A percentile compares a stretch with the other conserved stretches of the same genome.
Evolutionary conservation across 2,888 invertebrate genomes (phyloP).

Genomic region (Geotrupes spiniger): DNA sequence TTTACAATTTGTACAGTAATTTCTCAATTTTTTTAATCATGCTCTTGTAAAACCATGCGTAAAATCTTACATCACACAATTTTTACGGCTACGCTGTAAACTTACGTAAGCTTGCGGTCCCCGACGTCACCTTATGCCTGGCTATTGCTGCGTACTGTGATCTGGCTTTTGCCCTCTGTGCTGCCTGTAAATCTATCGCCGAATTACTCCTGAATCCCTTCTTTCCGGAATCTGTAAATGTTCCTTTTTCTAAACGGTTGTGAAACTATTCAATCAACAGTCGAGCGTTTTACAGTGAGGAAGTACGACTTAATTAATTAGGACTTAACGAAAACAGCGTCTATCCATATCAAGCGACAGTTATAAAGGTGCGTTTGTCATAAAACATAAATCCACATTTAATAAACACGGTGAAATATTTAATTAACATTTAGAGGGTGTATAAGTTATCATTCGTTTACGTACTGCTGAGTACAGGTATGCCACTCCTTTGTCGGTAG

Average conservation of each 20-base stretch:
- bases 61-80: not conserved
- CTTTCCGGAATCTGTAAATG: constrained; percentile 38
- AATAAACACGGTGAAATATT: not conserved
- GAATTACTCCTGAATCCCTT: constrained; percentile 80
- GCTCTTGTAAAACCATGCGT: not conserved
- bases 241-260: constrained; percentile 5
- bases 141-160: constrained; percentile 80
- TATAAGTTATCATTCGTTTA: constrained; percentile 24
- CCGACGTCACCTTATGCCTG: constrained; percentile 67
- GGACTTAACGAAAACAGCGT: not conserved
- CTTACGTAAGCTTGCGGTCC: constrained; percentile 71
- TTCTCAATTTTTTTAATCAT: not conserved
- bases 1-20: not conserved
- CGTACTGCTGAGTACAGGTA: constrained; percentile 55
- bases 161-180: constrained; percentile 80
- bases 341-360: not conserved
- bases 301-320: too few relatives aligned
- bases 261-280: not conserved
- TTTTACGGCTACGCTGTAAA: too few relatives aligned
- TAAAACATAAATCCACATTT: not conserved
- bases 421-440: not conserved
- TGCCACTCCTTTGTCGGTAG: constrained; percentile 60
- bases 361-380: not conserved
- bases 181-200: constrained; percentile 90
- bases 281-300: not conserved